Evolutionary conservation across 2,888 invertebrate genomes (phyloP).

Genomic region (Tenthredo mesomela): DNA sequence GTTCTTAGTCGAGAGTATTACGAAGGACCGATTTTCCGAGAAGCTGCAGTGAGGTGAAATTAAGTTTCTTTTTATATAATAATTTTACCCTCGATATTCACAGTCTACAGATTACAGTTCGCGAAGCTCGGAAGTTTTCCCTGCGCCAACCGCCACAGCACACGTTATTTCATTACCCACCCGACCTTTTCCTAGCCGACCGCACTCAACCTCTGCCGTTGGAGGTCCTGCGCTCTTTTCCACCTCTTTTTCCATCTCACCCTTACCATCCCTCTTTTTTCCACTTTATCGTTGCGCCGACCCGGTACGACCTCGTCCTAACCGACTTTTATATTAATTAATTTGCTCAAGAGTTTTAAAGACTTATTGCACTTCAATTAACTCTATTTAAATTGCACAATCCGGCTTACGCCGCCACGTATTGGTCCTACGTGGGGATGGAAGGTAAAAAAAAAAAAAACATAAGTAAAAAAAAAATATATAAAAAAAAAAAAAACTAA

Average conservation of each 20-base stretch:
- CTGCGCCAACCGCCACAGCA: slow-evolving; percentile 55
- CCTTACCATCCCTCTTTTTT: not conserved
- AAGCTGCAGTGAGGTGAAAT: slow-evolving; percentile 24
- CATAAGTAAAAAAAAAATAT: slow-evolving; percentile 27
- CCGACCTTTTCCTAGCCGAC: slow-evolving; percentile 60
- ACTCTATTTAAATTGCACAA: slow-evolving; percentile 72
- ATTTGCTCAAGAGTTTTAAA: slow-evolving; percentile 72
- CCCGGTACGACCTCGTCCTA: slow-evolving; percentile 63
- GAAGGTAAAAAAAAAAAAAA: slow-evolving; percentile 48
- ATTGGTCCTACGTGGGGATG: slow-evolving; percentile 25
- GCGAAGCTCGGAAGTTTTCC: slow-evolving; percentile 43
- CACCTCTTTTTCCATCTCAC: not conserved
- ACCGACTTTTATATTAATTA: slow-evolving; percentile 72
- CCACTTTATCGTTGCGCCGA: slow-evolving; percentile 44
- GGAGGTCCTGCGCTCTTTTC: slow-evolving; percentile 28
- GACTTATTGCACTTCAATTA: slow-evolving; percentile 75
- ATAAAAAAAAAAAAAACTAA: not conserved
- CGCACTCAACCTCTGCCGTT: slow-evolving; percentile 44
- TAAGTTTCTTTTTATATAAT: slow-evolving; percentile 22
- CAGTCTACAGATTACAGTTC: slow-evolving; percentile 46
- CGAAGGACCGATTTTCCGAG: not conserved
- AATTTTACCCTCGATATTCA: slow-evolving; percentile 45
- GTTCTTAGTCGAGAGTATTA: not conserved
- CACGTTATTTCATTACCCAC: slow-evolving; percentile 69
- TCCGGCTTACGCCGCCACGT: slow-evolving; percentile 56